phyloP scores from a whole-genome alignment of 1,140 invertebrate species.

The Zaprionus vittiger region DNA sequence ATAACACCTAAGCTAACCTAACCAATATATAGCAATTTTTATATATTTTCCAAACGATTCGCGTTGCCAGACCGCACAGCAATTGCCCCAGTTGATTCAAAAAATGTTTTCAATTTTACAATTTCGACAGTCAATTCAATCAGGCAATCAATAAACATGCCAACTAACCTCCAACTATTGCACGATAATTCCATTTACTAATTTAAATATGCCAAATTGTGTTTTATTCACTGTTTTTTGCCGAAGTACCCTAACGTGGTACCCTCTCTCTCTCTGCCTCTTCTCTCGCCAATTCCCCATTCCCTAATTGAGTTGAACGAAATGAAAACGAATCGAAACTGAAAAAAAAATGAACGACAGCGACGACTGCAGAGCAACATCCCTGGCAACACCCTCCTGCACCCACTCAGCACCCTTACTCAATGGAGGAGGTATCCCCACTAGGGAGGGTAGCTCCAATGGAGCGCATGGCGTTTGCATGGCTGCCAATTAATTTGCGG shows the following conservation, averaged over 20 bases:
- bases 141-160: conserved; percentile 80
- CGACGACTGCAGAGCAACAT: not conserved
- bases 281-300: not conserved
- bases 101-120: conserved; percentile 39
- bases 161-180: conserved; percentile 69
- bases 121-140: conserved; percentile 69
- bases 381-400: not conserved
- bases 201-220: conserved; percentile 82
- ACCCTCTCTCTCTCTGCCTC: not conserved
- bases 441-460: conserved; percentile 20
- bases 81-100: conserved; percentile 7
- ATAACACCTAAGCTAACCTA: conserved; percentile 10
- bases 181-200: conserved; percentile 78
- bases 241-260: not conserved
- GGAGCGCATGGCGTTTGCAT: conserved; percentile 68
- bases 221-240: conserved; percentile 54
- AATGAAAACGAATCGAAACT: conserved; percentile 56
- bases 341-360: conserved; percentile 32
- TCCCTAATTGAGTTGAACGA: conserved; percentile 74
- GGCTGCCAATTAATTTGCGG: conserved; percentile 83
- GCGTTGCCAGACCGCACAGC: not conserved
- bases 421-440: conserved; percentile 11
- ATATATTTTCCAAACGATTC: not conserved
- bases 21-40: not conserved
- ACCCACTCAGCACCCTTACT: conserved; percentile 15